A percentile compares a stretch with the other conserved stretches of the same genome.
phyloP scores from a whole-genome alignment of 2,797 vertebrate genomes.

The Alectoris magna region DNA sequence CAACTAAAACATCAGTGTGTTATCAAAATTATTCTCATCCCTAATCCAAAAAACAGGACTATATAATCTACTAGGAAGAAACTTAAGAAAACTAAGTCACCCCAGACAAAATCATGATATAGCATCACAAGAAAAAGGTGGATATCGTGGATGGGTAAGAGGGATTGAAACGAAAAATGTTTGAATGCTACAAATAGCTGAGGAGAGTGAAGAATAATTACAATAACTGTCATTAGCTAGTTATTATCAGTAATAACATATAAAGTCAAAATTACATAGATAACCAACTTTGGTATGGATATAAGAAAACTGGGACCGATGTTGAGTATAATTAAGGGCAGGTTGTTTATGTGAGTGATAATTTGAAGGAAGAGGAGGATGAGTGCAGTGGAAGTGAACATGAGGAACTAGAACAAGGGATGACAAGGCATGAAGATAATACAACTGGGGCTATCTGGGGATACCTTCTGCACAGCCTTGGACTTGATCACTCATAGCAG shows the following conservation, averaged over 20 bases:
- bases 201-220: background rate
- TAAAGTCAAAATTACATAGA: background rate
- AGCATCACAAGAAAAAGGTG: background rate
- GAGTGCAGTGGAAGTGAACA: background rate
- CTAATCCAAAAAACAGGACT: background rate
- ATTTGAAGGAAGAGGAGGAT: too few species aligned
- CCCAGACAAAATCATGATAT: background rate
- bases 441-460: background rate
- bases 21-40: background rate
- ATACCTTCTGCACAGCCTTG: background rate
- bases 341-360: background rate
- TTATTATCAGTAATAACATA: background rate
- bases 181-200: background rate
- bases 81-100: background rate
- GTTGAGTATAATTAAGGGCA: background rate
- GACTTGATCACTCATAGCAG: background rate
- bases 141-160: background rate
- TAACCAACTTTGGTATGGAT: background rate
- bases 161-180: background rate
- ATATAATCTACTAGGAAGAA: background rate
- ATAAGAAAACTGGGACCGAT: background rate
- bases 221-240: fast-evolving
- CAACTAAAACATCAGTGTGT: background rate
- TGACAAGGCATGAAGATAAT: background rate
- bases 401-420: background rate